Conservation (phyloP, 2,797 vertebrate species). For the Notoglanidium macrostoma region DNA sequence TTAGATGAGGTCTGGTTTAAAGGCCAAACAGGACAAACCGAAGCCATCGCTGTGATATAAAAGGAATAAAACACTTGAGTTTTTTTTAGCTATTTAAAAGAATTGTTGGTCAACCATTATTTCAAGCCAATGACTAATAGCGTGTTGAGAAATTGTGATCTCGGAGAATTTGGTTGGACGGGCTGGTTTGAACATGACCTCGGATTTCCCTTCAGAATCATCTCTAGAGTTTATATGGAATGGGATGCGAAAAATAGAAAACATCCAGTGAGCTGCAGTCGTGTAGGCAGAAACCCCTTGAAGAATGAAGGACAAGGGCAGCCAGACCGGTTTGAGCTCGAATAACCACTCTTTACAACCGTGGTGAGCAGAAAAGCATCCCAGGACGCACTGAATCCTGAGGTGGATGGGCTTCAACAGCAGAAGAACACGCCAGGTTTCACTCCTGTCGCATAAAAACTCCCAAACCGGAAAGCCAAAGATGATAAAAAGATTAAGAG, state of each 20-base stretch:
- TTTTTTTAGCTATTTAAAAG: neutral
- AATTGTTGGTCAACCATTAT: neutral
- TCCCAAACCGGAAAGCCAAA: neutral
- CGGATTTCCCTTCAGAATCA: too few species aligned
- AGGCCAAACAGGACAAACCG: neutral
- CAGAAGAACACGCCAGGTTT: neutral
- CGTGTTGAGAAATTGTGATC: neutral
- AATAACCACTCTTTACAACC: neutral
- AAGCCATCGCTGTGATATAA: neutral
- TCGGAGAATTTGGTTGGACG: neutral
- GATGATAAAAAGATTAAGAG: neutral
- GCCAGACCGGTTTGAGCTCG: neutral
- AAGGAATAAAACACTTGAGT: neutral
- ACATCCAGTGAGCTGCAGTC: neutral
- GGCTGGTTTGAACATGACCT: neutral
- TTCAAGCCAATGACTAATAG: neutral
- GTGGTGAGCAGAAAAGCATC: slow-evolving; percentile 5
- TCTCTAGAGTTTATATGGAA: neutral
- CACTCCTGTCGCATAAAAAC: neutral
- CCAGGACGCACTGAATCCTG: neutral
- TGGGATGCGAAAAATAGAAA: neutral
- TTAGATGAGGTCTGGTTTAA: neutral
- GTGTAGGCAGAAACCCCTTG: neutral
- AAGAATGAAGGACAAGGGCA: too few species aligned
- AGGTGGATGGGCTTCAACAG: neutral